Evolutionary conservation across 1,140 invertebrate genomes (phyloP).

Genomic region (Drosophila albomicans): DNA sequence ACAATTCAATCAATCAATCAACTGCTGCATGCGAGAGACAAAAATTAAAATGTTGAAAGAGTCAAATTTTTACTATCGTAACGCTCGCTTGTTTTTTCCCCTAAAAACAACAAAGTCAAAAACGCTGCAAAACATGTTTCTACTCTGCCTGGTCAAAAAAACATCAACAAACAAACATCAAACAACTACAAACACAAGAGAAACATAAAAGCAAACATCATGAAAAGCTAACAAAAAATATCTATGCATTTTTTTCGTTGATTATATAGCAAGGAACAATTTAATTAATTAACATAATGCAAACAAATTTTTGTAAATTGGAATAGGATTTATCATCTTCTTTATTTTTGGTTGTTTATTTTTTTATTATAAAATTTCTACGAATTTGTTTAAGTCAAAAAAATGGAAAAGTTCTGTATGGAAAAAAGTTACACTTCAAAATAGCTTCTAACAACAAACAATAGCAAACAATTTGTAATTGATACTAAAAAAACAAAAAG

Average conservation of each 20-base stretch:
- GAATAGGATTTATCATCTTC: slow-evolving; percentile 56
- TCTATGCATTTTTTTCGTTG: slow-evolving; percentile 69
- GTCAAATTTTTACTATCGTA: slow-evolving; percentile 52
- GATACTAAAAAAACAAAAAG: slow-evolving; percentile 38
- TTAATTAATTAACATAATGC: slow-evolving; percentile 45
- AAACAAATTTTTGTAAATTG: slow-evolving; percentile 65
- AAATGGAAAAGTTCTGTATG: slow-evolving; percentile 39
- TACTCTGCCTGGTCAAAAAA: slow-evolving; percentile 48
- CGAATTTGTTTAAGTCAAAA: slow-evolving; percentile 73
- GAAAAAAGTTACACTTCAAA: slow-evolving; percentile 33
- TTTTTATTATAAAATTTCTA: slow-evolving; percentile 72
- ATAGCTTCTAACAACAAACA: slow-evolving; percentile 52
- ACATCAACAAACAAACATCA: slow-evolving; percentile 36
- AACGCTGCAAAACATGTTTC: slow-evolving; percentile 54
- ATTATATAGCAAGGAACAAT: slow-evolving; percentile 72
- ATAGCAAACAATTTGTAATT: slow-evolving; percentile 32
- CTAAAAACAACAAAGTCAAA: slow-evolving; percentile 44
- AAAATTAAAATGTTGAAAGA: slow-evolving; percentile 32
- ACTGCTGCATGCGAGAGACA: slow-evolving; percentile 27
- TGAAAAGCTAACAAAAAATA: slow-evolving; percentile 69
- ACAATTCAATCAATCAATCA: slow-evolving; percentile 45
- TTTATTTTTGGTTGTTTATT: slow-evolving; percentile 55
- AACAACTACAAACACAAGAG: slow-evolving; percentile 32
- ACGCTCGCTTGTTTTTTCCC: slow-evolving; percentile 63
- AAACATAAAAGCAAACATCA: slow-evolving; percentile 38